Base-by-base conservation (phyloP, 1,140 invertebrate genomes). In the Piezodorus guildinii region DNA sequence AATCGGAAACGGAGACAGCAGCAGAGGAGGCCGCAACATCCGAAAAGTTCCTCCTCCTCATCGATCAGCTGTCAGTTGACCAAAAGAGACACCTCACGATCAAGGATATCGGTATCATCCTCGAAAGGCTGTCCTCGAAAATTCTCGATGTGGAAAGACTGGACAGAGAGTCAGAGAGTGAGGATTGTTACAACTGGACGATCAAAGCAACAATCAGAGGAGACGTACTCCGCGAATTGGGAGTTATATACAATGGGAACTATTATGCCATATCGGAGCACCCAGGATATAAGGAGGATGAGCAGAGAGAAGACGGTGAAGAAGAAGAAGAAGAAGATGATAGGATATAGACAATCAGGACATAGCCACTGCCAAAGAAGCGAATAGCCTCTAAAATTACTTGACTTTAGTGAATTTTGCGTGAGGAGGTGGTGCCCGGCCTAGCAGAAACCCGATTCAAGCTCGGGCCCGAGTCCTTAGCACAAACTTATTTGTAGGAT, bases 221-320 rank as follows among this genome's bases (percentile, higher is more conserved):
- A 52, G 90, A 94, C 73, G 87, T 90, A 67, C 76, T 94, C 65
- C 79, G 90, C 56, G 91, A 95, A 76, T 80, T 94, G 54, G 92
- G 92, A 49, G 88, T 96, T 62, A 90, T 95, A 71, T 96, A 96
- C 76, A 94, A 94, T 78, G 91, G 91, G 45, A 94, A 92, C 76
- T 96, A 93, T 77, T 94, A 95, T 76, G 89, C 90, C 62, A 94
- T 95, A 70, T 91, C 89, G 69, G 91, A 95, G 76, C 91, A 94
- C 77, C 91, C 91, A 43, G 90, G 88, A 25, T 94, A 94, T 75
- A 88, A 87, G 74, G 88, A 91, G 72, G 87, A 90, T 73, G 87
- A 88, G 71, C 85, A 84, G 70, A 83, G 81, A 62, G 87, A 89
- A 73, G 87, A 88, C 74, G 85, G 83, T 51, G 86, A 88, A 70